Evolutionary conservation across 2,113 vertebrate genomes (phyloP), one percentile per base, ranked within the genome.

Genomic region (Neofelis nebulosa): DNA sequence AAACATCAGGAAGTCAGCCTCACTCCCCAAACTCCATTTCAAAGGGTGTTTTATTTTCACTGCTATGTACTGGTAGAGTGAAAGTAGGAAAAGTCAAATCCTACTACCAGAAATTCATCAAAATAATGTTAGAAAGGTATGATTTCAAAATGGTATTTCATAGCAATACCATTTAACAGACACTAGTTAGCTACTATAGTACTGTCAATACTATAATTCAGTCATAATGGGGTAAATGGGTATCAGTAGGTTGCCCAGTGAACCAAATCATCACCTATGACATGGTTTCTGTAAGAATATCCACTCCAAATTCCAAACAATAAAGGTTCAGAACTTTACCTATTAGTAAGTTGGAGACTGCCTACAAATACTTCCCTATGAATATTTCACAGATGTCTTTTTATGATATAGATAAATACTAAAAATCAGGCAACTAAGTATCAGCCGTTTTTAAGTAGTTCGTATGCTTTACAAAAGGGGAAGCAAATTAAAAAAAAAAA

Each of bases 111-210:
- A 84, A 84, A 73, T 36, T 65, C 38, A 71, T 66, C 57, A 92
- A 71, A 97, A 96, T 48, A 71, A 78, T 36, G 25, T n/a, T 94
- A 81, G 45, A 68, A 91, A 95, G 94, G 78, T 48, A 73, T 93
- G 25, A 88, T 74, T 91, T 94, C 41, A 97, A 92, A 91, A 65
- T 88, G 55, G 93, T 4, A 97, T 81, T 74, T 83, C 29, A 85
- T 79, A 63, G n/a, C 57, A 76, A 92, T 92, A 55, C 63, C 48
- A 91, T 50, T 66, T 71, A 91, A 97, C 1, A 57, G 31, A 55
- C 8, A 76, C 15, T 45, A 96, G 31, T 50, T 71, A 90, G 23
- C n/a, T 88, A 84, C 85, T 65, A 76, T 18, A 71, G 65, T 79
- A 94, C 31, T 74, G 13, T 87, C 45, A 66, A 38, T 19, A 91